Base-by-base conservation (phyloP, 2,888 invertebrate species). In the Agrotis segetum region DNA sequence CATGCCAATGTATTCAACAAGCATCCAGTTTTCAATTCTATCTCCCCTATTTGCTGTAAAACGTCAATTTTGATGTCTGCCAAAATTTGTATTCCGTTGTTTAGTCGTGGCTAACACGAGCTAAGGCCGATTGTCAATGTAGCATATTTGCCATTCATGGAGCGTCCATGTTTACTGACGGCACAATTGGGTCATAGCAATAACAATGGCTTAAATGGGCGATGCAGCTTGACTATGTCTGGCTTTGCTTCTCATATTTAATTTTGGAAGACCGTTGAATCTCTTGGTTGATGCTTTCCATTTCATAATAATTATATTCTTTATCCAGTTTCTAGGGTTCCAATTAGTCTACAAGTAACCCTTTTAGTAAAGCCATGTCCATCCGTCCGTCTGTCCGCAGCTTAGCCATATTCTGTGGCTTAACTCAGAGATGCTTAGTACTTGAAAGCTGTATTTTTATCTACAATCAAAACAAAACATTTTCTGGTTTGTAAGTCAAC, bases 181-280 rank as follows among this genome's bases (percentile, higher is more conserved):
- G 77, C 55, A 67, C 78, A 87, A 87, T 83, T 86, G 78, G 86
- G 86, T 85, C 84, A 79, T 74, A 83, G 84, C 67, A 71, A 77
- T 81, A 76, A 84, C 87, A 86, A 79, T 81, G 70, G 46, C 61
- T 73, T 74, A 70, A 86, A 80, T 78, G 74, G 77, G 74, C 74
- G 63, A 16, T 76, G 62, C 81, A 71, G 56, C 50, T 59, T 29
- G 66, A 34, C 63, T 66, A 74, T 69, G 70, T 81, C 67, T 69
- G 68, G n/a, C 13, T 46, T 64, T 58, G 21, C 59, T 49, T 16
- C 46, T 50, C 49, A 34, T 75, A 49, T 77, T 79, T 74, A 66
- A 83, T 74, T 74, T 81, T 67, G 24, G 14, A 64, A 24, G 58
- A 2, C 59, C 62, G 52, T 64, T 67, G 62, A 46, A 70, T 53